Evolutionary conservation across 1,140 invertebrate genomes (phyloP), one percentile per base, ranked within the genome.

Genomic region (Platorchestia sp.): DNA sequence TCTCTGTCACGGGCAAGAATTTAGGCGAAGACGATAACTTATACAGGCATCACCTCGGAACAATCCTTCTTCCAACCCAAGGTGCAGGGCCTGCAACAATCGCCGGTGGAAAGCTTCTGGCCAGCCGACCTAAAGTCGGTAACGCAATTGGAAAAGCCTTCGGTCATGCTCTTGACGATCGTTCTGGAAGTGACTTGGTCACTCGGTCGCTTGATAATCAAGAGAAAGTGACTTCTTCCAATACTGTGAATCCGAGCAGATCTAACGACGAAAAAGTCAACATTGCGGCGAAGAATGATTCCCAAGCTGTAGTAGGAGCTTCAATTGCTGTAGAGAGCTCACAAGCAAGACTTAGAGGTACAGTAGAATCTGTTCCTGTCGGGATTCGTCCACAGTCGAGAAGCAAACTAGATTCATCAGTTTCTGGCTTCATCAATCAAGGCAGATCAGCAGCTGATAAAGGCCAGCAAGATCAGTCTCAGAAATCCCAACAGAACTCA

Each of bases 341-440:
- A 45, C 45, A 47, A 36, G 43, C 43, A 19, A 44, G 91, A 40
- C 1, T 93, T n/a, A 45, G 45, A n/a, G 91, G 91, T 45, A 93
- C 91, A 44, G 91, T 93, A 16, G 91, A 93, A 93, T 44, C 43
- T 93, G 91, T 93, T 45, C 91, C 91, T 45, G 7, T 93, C 43
- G 45, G 91, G 27, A 47, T 93, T 45, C 43, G 45, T 93, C 19
- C 43, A 7, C 16, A 45, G 36, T 40, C 91, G 3, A 40, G 43
- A 44, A 40, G 36, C 40, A 93, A 93, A 44, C 43, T 16, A 45
- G n/a, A 40, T 19, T 47, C 91, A 40, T 22, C 91, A 7, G 5
- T 36, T 93, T 47, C 3, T 7, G 91, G 91, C 0, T 44, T 44
- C 10, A 44, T 1, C 41, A 93, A 40, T 93, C 91, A 93, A 45